A percentile compares a stretch with the other conserved stretches of the same genome.
Evolutionary conservation across 2,797 vertebrate genomes (phyloP).

Genomic region (Oreonectes daqikongensis): DNA sequence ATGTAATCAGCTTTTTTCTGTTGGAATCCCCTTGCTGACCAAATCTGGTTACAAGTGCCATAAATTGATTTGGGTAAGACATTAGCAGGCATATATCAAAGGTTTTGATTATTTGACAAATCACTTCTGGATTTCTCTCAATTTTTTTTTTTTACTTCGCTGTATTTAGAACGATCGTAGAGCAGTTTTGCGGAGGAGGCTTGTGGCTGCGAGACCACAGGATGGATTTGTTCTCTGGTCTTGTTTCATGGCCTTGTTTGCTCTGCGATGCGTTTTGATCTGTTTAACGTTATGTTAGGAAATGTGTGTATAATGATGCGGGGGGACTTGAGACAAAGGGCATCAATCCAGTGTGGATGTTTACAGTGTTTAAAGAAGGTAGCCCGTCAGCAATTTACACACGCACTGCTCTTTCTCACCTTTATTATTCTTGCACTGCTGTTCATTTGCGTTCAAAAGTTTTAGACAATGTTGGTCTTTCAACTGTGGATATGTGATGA

Average conservation of each 20-base stretch:
- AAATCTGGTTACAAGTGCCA: conserved; percentile 62
- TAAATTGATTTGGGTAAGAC: conserved; percentile 54
- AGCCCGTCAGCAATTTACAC: conserved; percentile 63
- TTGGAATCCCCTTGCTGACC: conserved; percentile 38
- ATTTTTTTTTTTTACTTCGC: conserved; percentile 55
- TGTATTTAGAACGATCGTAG: conserved; percentile 49
- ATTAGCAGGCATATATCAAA: conserved; percentile 37
- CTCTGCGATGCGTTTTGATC: conserved; percentile 52
- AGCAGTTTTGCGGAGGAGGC: conserved; percentile 69
- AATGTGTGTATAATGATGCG: conserved; percentile 51
- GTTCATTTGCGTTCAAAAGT: conserved; percentile 65
- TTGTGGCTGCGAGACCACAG: conserved; percentile 27
- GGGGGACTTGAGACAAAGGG: conserved; percentile 50
- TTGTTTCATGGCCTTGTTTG: conserved; percentile 60
- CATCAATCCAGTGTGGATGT: conserved; percentile 64
- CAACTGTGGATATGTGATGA: conserved; percentile 64
- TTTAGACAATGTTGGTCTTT: conserved; percentile 67
- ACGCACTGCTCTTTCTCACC: conserved; percentile 65
- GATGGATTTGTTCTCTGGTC: conserved; percentile 44
- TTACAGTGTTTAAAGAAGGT: conserved; percentile 67
- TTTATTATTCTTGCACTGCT: conserved; percentile 75
- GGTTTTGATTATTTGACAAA: conserved; percentile 39
- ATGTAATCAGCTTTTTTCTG: conserved; percentile 55
- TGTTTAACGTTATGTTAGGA: conserved; percentile 52
- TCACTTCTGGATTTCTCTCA: conserved; percentile 45